Base-by-base conservation (phyloP, 2,888 invertebrate genomes). In the Heliconius sara region DNA sequence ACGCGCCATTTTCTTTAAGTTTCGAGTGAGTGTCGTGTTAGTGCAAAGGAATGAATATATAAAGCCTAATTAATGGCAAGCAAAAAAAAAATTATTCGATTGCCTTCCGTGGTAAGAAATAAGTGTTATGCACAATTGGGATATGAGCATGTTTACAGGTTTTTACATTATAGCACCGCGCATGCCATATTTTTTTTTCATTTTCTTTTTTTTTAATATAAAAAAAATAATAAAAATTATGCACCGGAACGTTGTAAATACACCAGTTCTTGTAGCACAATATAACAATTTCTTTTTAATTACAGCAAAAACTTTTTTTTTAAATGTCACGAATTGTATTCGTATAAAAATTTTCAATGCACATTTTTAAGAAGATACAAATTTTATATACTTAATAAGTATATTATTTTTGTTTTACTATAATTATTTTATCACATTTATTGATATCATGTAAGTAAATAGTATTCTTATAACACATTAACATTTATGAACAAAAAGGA, bases 31-130 rank as follows among this genome's bases (percentile, higher is more conserved):
- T 82, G 79, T 66, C 66, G 82, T 82, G 80, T 27, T 76, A 73
- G 80, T 82, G 79, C 39, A 77, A 83, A 76, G 73, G 63, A 75
- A 79, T 78, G 63, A 68, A 52, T 63, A 6, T 65, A 43, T 77
- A 68, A 47, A 52, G 77, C 76, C 81, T 73, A 25, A 76, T 85
- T 81, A 81, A 86, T 86, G 86, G 91, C 94, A 89, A 91, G 89
- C 86, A 94, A 93, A 94, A 94, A 92, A 92, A 93, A 91, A 89
- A 90, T 94, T 89, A 91, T 93, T 84, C 93, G 94, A 86, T 95
- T 94, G 93, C 94, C 94, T 86, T 94, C 94, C 86, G 94, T 94
- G 94, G 94, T 94, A 94, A 94, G 94, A 84, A 80, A 83, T 83
- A 80, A 78, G 83, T 76, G 80, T 76, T 78, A 79, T 68, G 80